These are phyloP conservation scores for Dascyllus trimaculatus DNA, from an alignment of 2,113 vertebrate genomes.

Conservation along the genomic window DNA sequence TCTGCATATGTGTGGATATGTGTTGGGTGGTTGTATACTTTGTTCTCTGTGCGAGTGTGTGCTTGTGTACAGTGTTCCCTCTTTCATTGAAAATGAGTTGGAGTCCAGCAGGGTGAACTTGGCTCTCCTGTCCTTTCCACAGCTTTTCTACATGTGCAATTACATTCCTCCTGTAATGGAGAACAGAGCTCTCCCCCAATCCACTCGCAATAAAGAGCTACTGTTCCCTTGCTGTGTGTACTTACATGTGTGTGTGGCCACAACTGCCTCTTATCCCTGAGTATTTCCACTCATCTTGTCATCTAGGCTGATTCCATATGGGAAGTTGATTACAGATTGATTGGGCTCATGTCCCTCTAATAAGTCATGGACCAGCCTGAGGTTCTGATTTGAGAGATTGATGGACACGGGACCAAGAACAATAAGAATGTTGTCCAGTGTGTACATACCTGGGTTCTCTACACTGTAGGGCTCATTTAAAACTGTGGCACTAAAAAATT, in stretches of 20 bases:
- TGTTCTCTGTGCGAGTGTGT: slow-evolving; percentile 32
- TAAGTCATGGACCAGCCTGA: slow-evolving; percentile 42
- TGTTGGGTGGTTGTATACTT: slow-evolving; percentile 63
- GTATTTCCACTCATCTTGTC: slow-evolving; percentile 73
- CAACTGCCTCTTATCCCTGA: slow-evolving; percentile 61
- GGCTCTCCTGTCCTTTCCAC: slow-evolving; percentile 67
- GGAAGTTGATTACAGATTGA: slow-evolving; percentile 80
- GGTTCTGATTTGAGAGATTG: slow-evolving; percentile 64
- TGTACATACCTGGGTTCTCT: slow-evolving; percentile 17
- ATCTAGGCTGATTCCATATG: slow-evolving; percentile 70
- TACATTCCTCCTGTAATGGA: slow-evolving; percentile 82
- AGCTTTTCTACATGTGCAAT: slow-evolving; percentile 74
- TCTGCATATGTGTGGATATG: slow-evolving; percentile 59
- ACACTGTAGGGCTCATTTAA: background rate
- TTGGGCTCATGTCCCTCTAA: slow-evolving; percentile 64
- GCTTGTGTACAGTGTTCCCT: slow-evolving; percentile 24
- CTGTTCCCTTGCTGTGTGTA: slow-evolving; percentile 69
- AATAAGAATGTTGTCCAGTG: slow-evolving; percentile 55
- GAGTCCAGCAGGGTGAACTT: slow-evolving; percentile 58
- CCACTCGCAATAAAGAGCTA: slow-evolving; percentile 77
- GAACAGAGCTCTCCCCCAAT: slow-evolving; percentile 69
- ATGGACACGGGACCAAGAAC: slow-evolving; percentile 45
- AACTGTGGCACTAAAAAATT: no score
- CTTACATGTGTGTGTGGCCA: slow-evolving; percentile 60
- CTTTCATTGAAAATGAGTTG: slow-evolving; percentile 38